Conservation (phyloP, 1,140 invertebrate genomes). For the Nasonia vitripennis region DNA sequence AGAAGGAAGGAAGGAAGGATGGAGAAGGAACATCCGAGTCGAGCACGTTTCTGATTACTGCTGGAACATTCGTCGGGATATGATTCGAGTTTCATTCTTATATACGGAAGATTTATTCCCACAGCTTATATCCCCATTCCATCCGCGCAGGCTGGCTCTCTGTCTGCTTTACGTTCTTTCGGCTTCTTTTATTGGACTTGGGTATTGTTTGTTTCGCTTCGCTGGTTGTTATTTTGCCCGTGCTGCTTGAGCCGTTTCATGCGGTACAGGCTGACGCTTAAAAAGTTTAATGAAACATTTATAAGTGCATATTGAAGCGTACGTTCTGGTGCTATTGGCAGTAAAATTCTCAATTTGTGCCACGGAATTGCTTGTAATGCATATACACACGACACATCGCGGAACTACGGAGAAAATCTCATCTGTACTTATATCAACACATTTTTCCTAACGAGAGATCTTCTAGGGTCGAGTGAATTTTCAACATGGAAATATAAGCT, state of each 20-base stretch:
- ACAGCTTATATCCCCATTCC: slow-evolving; percentile 15
- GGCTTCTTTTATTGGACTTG: slow-evolving; percentile 32
- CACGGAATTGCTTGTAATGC: not conserved
- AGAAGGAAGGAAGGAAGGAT: not conserved
- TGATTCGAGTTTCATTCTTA: slow-evolving; percentile 45
- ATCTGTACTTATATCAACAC: too few species aligned
- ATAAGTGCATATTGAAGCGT: not conserved
- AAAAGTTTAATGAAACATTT: slow-evolving; percentile 28
- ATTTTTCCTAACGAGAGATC: too few species aligned
- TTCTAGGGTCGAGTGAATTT: too few species aligned
- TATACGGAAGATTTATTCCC: slow-evolving; percentile 36
- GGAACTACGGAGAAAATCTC: too few species aligned
- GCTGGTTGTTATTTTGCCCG: not conserved
- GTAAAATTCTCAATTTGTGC: not conserved
- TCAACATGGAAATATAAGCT: too few species aligned
- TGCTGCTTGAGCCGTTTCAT: not conserved
- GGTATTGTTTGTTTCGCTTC: slow-evolving; percentile 21
- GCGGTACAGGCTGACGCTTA: not conserved
- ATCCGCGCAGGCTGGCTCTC: not conserved
- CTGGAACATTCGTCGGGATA: slow-evolving; percentile 38
- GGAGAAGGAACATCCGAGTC: slow-evolving; percentile 14
- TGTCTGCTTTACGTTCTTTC: slow-evolving; percentile 30
- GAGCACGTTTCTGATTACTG: slow-evolving; percentile 46
- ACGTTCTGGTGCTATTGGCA: not conserved
- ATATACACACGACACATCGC: not conserved